These are phyloP conservation scores for Cephalotes varians DNA, from an alignment of 2,888 invertebrate genomes.

Conservation along the genomic window DNA sequence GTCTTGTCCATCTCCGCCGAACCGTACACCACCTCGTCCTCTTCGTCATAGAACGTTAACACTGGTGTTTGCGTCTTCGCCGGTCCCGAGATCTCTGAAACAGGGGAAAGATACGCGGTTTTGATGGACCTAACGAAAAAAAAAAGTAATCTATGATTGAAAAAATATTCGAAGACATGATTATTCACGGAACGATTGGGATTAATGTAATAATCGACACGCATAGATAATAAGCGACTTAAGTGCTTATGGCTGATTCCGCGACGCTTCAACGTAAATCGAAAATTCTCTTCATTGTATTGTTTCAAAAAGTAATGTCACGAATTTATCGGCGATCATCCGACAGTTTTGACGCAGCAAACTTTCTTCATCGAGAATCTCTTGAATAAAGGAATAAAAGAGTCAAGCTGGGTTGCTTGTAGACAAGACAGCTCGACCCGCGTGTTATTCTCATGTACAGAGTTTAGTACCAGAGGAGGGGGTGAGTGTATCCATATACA, in stretches of 20 bases:
- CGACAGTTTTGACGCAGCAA: slow-evolving; percentile 19
- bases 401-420: neutral
- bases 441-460: neutral
- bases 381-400: slow-evolving; percentile 41
- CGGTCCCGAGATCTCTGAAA: slow-evolving; percentile 92
- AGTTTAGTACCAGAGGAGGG: neutral
- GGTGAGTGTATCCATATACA: neutral
- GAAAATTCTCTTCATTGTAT: neutral
- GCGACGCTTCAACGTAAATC: neutral
- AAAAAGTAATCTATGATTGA: neutral
- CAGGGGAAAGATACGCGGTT: slow-evolving; percentile 10
- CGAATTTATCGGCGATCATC: slow-evolving; percentile 31
- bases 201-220: neutral
- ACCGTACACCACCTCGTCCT: slow-evolving; percentile 88
- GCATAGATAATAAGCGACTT: neutral
- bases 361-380: slow-evolving; percentile 15
- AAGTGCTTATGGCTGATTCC: neutral
- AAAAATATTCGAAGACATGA: neutral
- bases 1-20: slow-evolving; percentile 79
- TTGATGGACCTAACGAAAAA: neutral
- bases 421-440: slow-evolving; percentile 7
- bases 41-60: slow-evolving; percentile 89
- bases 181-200: neutral
- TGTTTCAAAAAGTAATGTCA: neutral
- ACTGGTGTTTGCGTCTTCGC: slow-evolving; percentile 83